phyloP scores from a whole-genome alignment of 2,888 invertebrate species.

The Drosophila mulleri region DNA sequence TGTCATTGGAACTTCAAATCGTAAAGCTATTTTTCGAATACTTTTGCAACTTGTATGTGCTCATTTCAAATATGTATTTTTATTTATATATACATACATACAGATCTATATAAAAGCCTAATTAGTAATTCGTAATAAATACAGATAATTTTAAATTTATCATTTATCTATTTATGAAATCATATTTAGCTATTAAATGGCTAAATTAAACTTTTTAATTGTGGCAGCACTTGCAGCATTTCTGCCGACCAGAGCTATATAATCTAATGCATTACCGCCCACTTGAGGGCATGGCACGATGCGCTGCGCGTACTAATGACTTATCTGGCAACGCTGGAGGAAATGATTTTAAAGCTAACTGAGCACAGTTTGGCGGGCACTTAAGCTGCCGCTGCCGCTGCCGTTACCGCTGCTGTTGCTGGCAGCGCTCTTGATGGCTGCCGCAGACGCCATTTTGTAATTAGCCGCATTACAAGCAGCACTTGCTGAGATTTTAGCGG shows the following conservation, averaged over 20 bases:
- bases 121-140: neutral
- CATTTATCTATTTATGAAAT: neutral
- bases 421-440: constrained; percentile 24
- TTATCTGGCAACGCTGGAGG: constrained; percentile 42
- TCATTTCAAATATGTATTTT: too few relatives aligned
- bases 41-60: neutral
- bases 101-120: too few relatives aligned
- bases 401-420: constrained; percentile 12
- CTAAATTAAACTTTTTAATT: neutral
- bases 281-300: constrained; percentile 10
- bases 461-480: constrained; percentile 68
- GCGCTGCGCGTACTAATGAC: constrained; percentile 62
- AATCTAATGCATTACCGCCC: constrained; percentile 33
- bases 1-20: neutral
- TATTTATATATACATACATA: too few relatives aligned
- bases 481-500: constrained; percentile 58
- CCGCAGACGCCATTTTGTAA: constrained; percentile 62
- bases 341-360: constrained; percentile 63
- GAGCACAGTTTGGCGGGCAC: constrained; percentile 51
- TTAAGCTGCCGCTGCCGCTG: constrained; percentile 41
- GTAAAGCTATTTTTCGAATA: neutral
- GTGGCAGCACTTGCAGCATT: neutral
- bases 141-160: neutral
- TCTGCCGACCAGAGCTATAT: constrained; percentile 10
- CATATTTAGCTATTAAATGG: neutral